Evolutionary conservation across 1,140 invertebrate species (phyloP), one percentile per base, ranked within the genome.

Genomic region (Melipona quadrifasciata): DNA sequence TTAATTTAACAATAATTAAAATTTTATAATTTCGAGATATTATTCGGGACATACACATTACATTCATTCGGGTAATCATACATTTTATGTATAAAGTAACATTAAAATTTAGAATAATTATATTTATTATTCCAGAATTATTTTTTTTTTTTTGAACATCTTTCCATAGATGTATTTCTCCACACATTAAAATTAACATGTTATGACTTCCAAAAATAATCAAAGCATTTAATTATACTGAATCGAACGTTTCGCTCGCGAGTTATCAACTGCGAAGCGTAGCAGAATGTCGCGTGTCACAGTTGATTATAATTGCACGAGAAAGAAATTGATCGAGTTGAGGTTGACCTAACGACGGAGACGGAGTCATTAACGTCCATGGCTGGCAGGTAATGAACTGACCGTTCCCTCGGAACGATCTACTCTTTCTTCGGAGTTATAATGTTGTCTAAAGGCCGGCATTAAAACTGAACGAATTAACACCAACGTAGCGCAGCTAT

Each of bases 401-500:
- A 14, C 34, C 34, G 24, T 16, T 70, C n/a, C 21, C n/a, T 24
- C 1, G 1, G 10, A 47, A 12, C 68, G 34, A 70, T 47, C 39
- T 47, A 47, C 21, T 16, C 68, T 47, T 47, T 47, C 68, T n/a
- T n/a, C n/a, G 0, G 2, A 21, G 39, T 21, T 70, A n/a, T 16
- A 70, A 47, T n/a, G 68, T 70, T 21, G 34, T 70, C 24, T 16
- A 34, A 70, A 70, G 24, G 21, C 68, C 14, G 68, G 21, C 47
- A 70, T 70, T 70, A 70, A 70, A 47, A 24, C 11, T 12, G 68
- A 47, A 70, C 39, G 68, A 70, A 70, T 70, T 70, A 70, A 70
- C 31, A 39, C 68, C 34, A 3, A 21, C 11, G n/a, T n/a, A 24
- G 67, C 24, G 6, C 11, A 16, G 24, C 11, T 24, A 21, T 24